Evolutionary conservation across 2,797 vertebrate genomes (phyloP), one percentile per base, ranked within the genome.

Genomic region (Dermochelys coriacea): DNA sequence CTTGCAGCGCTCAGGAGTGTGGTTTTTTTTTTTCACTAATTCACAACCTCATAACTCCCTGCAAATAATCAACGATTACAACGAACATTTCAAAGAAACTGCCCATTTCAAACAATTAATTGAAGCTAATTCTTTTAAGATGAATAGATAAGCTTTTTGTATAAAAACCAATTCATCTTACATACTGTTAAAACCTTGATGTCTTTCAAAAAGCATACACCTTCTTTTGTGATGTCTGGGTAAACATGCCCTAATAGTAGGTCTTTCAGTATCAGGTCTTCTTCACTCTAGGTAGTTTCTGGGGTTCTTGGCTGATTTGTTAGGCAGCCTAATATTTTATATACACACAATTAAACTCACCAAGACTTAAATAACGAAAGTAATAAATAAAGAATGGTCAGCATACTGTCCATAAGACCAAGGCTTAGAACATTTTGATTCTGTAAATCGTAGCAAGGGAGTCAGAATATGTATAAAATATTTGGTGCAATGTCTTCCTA

Each of bases 211-310:
- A 84, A 5, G 4, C 2, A 1, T 1, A 0, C 31, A 1, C 77
- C 47, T 5, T 85, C 74, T 86, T 55, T 45, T 88, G 71, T 80
- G 80, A 55, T 86, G 37, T 6, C 3, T 3, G 41, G 41, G 19
- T 64, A 8, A 78, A 27, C 1, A 1, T 84, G 78, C 37, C 23
- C 12, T 86, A 51, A 82, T 41, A 23, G 5, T 29, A 84, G 5
- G 27, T 86, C 71, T 81, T n/a, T 68, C 90, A 87, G 37, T 25
- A 37, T 37, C 37, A 37, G 37, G 37, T 37, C 34, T 84, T 93
- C 47, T 5, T 96, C 5, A 27, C 29, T 88, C 14, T 64, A 0
- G 52, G 8, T 49, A 61, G 45, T 59, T 3, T 27, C 45, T 79
- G 81, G 29, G 79, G 52, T 45, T 51, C 16, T 29, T 77, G 47